These are phyloP conservation scores for Jacana jacana DNA, from an alignment of 2,113 vertebrate genomes.

Conservation along the genomic window DNA sequence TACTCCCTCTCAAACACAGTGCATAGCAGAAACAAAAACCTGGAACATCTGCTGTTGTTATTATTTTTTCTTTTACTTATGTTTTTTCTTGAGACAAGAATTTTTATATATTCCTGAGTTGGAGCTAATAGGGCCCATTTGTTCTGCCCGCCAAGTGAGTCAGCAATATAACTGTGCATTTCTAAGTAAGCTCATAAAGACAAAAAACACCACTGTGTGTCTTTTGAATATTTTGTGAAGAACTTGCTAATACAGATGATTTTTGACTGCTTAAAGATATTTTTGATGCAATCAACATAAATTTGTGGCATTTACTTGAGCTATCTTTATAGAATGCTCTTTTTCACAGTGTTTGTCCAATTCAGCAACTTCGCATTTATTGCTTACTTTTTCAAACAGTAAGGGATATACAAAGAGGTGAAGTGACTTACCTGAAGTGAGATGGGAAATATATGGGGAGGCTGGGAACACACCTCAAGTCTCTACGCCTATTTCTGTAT, in stretches of 20 bases:
- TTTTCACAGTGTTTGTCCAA: not conserved
- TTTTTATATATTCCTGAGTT: conserved; percentile 1
- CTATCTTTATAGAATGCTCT: not conserved
- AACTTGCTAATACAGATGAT: not conserved
- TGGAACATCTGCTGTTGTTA: not conserved
- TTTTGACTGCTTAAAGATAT: not conserved
- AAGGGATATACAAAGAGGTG: not conserved
- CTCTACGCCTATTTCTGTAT: not conserved
- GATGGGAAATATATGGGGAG: not conserved
- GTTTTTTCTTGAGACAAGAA: not conserved
- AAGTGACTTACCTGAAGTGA: not conserved
- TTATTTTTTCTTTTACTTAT: not conserved
- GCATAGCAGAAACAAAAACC: not conserved
- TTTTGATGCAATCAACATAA: not conserved
- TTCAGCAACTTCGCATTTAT: not conserved
- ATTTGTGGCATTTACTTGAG: not conserved
- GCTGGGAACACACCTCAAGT: not conserved
- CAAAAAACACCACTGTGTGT: not conserved
- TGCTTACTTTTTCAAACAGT: not conserved
- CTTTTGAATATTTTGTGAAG: not conserved
- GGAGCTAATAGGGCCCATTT: conserved; percentile 6
- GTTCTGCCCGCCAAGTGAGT: conserved; percentile 2
- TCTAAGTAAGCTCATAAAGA: not conserved
- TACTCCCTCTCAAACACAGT: not conserved
- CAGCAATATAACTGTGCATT: not conserved